phyloP scores from a whole-genome alignment of 2,888 invertebrate genomes.

The Eupeodes luniger region DNA sequence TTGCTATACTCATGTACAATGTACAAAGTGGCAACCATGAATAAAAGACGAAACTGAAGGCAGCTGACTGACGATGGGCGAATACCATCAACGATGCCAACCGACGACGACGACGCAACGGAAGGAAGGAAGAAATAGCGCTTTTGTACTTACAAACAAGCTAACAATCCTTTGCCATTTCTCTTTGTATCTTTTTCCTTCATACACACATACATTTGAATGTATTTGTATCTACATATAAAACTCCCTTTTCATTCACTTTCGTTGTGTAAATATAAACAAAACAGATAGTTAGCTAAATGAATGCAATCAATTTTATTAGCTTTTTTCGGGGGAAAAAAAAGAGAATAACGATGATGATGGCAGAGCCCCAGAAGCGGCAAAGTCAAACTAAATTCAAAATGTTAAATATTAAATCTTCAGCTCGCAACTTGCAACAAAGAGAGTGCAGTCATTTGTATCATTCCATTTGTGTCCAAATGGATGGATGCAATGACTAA shows the following conservation, averaged over 20 bases:
- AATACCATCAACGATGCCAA: not conserved
- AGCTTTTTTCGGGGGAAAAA: slow-evolving; percentile 42
- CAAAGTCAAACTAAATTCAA: slow-evolving; percentile 58
- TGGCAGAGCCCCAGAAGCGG: not conserved
- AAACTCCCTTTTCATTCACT: slow-evolving; percentile 9
- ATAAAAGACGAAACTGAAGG: slow-evolving; percentile 45
- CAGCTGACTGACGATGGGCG: slow-evolving; percentile 22
- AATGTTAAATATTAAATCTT: slow-evolving; percentile 64
- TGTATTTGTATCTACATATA: not conserved
- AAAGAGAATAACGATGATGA: not conserved
- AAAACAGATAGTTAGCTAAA: slow-evolving; percentile 73
- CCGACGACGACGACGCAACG: slow-evolving; percentile 18
- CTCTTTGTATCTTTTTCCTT: not conserved
- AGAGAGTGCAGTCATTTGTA: slow-evolving; percentile 69
- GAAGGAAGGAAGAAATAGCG: slow-evolving; percentile 53
- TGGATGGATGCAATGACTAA: slow-evolving; percentile 63
- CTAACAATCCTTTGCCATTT: slow-evolving; percentile 50
- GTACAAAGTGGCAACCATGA: slow-evolving; percentile 11
- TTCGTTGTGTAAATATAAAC: slow-evolving; percentile 70
- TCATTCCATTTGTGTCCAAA: slow-evolving; percentile 58
- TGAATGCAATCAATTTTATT: slow-evolving; percentile 72
- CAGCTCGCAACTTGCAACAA: slow-evolving; percentile 22
- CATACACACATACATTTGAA: too few relatives aligned
- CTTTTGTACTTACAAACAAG: slow-evolving; percentile 62
- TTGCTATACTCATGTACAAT: too few relatives aligned